Evolutionary conservation across 2,888 invertebrate species (phyloP), one percentile per base, ranked within the genome.

Genomic region (Lasiommata megera): DNA sequence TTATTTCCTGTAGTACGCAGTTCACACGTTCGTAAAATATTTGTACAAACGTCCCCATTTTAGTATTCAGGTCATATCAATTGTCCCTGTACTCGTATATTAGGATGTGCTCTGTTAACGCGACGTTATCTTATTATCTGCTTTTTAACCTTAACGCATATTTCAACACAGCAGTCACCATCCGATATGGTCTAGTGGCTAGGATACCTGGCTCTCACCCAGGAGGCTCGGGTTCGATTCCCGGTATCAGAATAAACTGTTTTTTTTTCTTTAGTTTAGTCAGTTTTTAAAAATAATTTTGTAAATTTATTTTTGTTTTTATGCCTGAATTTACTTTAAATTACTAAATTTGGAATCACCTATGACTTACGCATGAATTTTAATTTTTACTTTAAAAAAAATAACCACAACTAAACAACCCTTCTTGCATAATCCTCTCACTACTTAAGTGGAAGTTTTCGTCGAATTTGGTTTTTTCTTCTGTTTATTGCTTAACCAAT

Each of bases 181-280:
- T 53, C 63, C 54, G 54, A 61, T 62, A 58, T 56, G 60, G 62
- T 60, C 57, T 56, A 63, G 63, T 61, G 54, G 58, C 62, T 52
- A 63, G 63, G 65, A 61, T 58, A 63, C 63, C 50, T 56, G 60
- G 64, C 60, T 56, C 56, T 61, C 41, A 56, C 58, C 58, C 53
- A 93, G 93, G 93, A 93, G 93, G 93, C 93, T 93, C 93, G 93
- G 93, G 93, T 93, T 93, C 93, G 93, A 93, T 93, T 93, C 93
- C 93, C 92, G 93, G 93, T 93, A 92, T 90, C 92, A 92, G 92
- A 92, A 92, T 64, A n/a, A n/a, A n/a, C n/a, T n/a, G n/a, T 17
- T 1, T 8, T 12, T 31, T 34, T 52, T 40, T 31, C 8, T n/a
- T n/a, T n/a, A n/a, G n/a, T n/a, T n/a, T n/a, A n/a, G n/a, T n/a